Conservation (phyloP, 2,888 invertebrate genomes). For the Melitaea athalia region DNA sequence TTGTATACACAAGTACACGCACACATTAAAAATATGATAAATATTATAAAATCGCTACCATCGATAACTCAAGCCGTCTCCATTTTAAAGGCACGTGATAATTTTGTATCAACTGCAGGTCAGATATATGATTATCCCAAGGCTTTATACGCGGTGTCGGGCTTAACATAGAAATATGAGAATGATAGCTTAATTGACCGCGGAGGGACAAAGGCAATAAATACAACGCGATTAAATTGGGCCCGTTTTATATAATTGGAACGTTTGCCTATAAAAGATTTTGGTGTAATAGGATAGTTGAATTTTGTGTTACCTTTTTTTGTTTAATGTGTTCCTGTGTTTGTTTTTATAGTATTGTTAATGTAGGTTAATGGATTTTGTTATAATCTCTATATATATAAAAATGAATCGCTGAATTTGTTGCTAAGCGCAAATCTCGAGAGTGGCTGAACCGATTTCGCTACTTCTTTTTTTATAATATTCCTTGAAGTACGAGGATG, state of each 20-base stretch:
- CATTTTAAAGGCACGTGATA: slow-evolving; percentile 48
- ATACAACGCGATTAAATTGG: slow-evolving; percentile 32
- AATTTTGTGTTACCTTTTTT: not conserved
- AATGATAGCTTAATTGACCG: slow-evolving; percentile 66
- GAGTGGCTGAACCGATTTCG: too few species aligned
- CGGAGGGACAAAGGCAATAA: slow-evolving; percentile 46
- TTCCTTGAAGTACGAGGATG: too few species aligned
- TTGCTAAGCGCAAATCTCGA: too few species aligned
- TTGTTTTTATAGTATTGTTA: too few species aligned
- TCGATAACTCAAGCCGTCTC: slow-evolving; percentile 35
- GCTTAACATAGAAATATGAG: slow-evolving; percentile 77
- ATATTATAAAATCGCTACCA: slow-evolving; percentile 20
- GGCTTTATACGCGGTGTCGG: slow-evolving; percentile 65
- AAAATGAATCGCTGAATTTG: too few species aligned
- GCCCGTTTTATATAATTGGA: slow-evolving; percentile 19
- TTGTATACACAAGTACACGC: too few species aligned
- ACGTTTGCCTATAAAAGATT: slow-evolving; percentile 1
- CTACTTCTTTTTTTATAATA: too few species aligned
- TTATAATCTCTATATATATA: too few species aligned
- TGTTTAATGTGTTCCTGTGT: not conserved
- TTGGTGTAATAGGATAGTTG: not conserved
- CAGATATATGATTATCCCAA: slow-evolving; percentile 67
- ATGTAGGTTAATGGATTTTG: too few species aligned
- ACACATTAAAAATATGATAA: not conserved
- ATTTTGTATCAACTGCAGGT: slow-evolving; percentile 55